Percentiles rank a stretch among this genome's conserved stretches.
Conservation (phyloP, 1,140 invertebrate genomes). For the Drosophila setifemur region DNA sequence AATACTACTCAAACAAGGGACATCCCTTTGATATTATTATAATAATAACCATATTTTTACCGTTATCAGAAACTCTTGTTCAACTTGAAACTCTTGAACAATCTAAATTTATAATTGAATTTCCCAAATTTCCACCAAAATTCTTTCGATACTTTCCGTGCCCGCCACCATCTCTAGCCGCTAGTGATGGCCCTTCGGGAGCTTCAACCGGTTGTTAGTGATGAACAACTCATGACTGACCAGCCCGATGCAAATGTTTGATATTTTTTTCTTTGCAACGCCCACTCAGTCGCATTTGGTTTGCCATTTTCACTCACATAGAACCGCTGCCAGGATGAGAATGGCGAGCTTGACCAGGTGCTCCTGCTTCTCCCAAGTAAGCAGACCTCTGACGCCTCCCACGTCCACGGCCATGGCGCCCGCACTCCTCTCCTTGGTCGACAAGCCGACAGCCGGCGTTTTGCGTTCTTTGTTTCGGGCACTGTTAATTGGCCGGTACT, state of each 20-base stretch:
- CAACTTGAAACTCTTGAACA: too few relatives aligned
- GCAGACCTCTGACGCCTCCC: constrained; percentile 30
- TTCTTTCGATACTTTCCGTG: too few relatives aligned
- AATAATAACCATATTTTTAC: too few relatives aligned
- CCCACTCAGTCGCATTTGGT: constrained; percentile 9
- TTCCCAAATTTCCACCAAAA: too few relatives aligned
- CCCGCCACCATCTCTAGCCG: not conserved
- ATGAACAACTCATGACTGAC: not conserved
- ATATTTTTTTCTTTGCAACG: not conserved
- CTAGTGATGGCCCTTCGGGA: not conserved
- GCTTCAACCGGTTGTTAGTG: not conserved
- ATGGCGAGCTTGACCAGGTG: constrained; percentile 96
- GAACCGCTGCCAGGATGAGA: constrained; percentile 93
- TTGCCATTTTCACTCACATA: constrained; percentile 89
- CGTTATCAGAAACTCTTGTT: too few relatives aligned
- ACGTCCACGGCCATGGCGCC: constrained; percentile 59
- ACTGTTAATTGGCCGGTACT: not conserved
- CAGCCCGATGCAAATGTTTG: constrained; percentile 3
- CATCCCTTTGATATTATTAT: too few relatives aligned
- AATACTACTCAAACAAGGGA: too few relatives aligned
- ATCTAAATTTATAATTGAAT: too few relatives aligned
- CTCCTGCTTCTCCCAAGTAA: constrained; percentile 92
- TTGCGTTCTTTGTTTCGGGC: constrained; percentile 5
- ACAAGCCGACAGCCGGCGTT: constrained; percentile 13
- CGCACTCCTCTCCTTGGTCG: constrained; percentile 7